Evolutionary conservation across 2,797 vertebrate species (phyloP).

Genomic region (Nyctalus aviator): DNA sequence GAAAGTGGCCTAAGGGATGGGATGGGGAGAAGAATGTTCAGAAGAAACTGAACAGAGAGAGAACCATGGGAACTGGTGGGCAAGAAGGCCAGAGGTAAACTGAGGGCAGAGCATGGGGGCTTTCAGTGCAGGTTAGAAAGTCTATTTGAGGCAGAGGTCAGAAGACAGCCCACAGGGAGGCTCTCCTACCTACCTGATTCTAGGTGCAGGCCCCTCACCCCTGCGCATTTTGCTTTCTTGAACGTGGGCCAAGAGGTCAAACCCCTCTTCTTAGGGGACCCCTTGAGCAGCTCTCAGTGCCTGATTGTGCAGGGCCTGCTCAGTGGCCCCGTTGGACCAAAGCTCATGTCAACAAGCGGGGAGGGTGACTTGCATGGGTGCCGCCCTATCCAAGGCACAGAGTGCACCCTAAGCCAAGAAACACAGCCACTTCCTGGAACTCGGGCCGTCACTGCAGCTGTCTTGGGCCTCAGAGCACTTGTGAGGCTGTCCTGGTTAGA

Average conservation of each 20-base stretch:
- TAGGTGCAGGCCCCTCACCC: too few relatives aligned
- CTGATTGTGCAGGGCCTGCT: background rate
- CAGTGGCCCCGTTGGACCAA: background rate
- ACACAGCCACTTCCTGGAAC: conserved; percentile 87
- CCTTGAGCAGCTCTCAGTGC: accelerated
- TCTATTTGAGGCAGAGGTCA: background rate
- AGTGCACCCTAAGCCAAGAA: conserved; percentile 83
- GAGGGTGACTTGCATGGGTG: conserved; percentile 67
- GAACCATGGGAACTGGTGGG: background rate
- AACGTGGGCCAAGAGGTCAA: background rate
- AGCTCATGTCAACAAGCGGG: conserved; percentile 38
- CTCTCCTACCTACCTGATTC: accelerated
- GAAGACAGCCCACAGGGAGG: background rate
- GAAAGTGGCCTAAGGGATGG: background rate
- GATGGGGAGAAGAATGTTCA: background rate
- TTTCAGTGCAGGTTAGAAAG: background rate
- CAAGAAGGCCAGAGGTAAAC: background rate
- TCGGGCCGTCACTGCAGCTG: conserved; percentile 81
- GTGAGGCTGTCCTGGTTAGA: conserved; percentile 82
- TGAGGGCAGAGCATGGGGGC: background rate
- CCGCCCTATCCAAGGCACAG: conserved; percentile 84
- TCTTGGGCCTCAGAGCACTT: conserved; percentile 81
- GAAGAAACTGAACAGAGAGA: background rate
- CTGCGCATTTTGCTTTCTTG: background rate
- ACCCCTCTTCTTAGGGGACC: background rate